Percentiles rank a stretch among this genome's conserved stretches.
Conservation (phyloP, 1,140 invertebrate genomes). For the Mactra quadrangularis region DNA sequence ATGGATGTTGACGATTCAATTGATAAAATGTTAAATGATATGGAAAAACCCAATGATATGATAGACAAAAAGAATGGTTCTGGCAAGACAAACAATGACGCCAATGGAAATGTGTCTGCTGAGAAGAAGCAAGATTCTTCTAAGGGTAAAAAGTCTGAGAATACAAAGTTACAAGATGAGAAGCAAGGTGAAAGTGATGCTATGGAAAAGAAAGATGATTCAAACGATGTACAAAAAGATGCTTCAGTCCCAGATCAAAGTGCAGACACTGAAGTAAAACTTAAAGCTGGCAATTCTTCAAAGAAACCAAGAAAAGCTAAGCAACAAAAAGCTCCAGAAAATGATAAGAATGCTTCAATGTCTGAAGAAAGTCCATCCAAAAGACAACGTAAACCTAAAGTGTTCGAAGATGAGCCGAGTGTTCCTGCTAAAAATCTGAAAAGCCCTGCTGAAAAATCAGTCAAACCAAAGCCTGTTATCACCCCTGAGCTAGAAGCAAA, state of each 20-base stretch:
- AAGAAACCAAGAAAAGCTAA: slow-evolving; percentile 39
- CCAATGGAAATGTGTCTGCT: background rate
- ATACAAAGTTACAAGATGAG: background rate
- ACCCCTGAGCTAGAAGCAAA: slow-evolving; percentile 60
- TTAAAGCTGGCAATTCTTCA: slow-evolving; percentile 1
- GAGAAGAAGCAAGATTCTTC: background rate
- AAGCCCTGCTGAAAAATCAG: slow-evolving; percentile 24
- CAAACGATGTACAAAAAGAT: background rate
- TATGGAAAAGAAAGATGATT: background rate
- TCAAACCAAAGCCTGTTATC: slow-evolving; percentile 25
- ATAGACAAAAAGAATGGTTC: background rate
- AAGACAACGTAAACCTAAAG: slow-evolving; percentile 68
- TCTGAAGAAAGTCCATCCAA: slow-evolving; percentile 58
- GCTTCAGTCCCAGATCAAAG: background rate
- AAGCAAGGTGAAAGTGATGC: background rate
- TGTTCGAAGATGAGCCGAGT: slow-evolving; percentile 61
- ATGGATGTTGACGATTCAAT: slow-evolving; percentile 43
- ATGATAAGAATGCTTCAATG: slow-evolving; percentile 4
- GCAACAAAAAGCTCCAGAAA: slow-evolving; percentile 42
- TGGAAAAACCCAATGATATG: slow-evolving; percentile 18
- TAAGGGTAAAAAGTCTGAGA: background rate
- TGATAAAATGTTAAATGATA: slow-evolving; percentile 35
- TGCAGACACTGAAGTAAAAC: background rate
- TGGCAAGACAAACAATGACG: background rate
- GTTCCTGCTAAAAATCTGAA: slow-evolving; percentile 52